A percentile compares a stretch with the other conserved stretches of the same genome.
Conservation (phyloP, 2,113 vertebrate genomes). For the Nansenia antarctica region DNA sequence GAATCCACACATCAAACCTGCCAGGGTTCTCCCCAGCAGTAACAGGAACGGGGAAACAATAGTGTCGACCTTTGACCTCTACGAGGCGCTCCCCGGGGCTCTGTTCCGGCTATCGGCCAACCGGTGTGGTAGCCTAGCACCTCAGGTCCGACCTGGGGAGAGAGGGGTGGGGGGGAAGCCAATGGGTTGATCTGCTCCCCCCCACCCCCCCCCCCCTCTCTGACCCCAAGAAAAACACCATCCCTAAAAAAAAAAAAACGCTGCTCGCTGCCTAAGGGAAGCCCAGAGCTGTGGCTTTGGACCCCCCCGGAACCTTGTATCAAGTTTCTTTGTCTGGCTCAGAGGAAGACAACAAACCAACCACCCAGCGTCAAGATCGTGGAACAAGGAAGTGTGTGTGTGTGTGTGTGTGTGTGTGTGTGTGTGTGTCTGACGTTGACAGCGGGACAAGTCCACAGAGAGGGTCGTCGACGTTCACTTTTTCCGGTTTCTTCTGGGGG, state of each 20-base stretch:
- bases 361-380: no score
- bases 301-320: constrained; percentile 22
- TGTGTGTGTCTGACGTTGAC: neutral
- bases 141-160: constrained; percentile 26
- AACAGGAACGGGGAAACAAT: constrained; percentile 29
- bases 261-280: no score
- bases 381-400: neutral
- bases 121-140: constrained; percentile 30
- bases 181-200: no score
- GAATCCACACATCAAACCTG: constrained; percentile 32
- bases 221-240: no score
- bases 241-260: no score
- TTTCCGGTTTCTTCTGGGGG: neutral
- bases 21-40: constrained; percentile 32
- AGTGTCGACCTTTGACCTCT: constrained; percentile 26
- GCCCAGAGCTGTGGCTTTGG: no score
- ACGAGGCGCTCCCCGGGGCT: constrained; percentile 22
- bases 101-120: constrained; percentile 32
- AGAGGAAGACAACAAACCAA: no score
- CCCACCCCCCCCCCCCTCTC: no score
- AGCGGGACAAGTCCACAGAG: constrained; percentile 1
- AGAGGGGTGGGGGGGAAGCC: constrained; percentile 18
- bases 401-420: neutral
- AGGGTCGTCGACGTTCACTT: neutral
- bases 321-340: constrained; percentile 27